These are phyloP conservation scores for Goniozus legneri DNA, from an alignment of 1,140 invertebrate genomes.

Conservation along the genomic window DNA sequence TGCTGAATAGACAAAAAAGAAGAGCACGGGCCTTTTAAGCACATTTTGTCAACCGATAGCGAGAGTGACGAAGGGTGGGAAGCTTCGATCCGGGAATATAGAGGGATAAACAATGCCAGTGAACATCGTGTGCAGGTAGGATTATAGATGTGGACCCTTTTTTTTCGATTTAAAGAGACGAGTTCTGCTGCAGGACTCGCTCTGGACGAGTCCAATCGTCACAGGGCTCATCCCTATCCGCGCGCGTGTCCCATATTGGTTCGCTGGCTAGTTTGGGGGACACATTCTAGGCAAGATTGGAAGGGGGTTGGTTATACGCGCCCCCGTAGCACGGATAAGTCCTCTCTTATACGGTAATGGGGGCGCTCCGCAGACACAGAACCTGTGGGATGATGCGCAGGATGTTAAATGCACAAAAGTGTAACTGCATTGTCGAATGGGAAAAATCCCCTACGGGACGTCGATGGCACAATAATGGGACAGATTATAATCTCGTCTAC, in stretches of 20 bases:
- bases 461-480: slow-evolving; percentile 56
- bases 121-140: slow-evolving; percentile 55
- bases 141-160: slow-evolving; percentile 48
- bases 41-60: slow-evolving; percentile 21
- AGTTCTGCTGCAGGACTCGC: no score
- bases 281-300: no score
- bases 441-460: slow-evolving; percentile 52
- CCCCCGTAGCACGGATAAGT: no score
- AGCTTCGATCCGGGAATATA: not conserved
- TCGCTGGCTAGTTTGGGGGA: no score
- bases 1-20: no score
- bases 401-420: slow-evolving; percentile 53
- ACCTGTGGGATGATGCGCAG: slow-evolving; percentile 28
- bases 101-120: slow-evolving; percentile 30
- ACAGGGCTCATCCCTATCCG: no score
- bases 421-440: slow-evolving; percentile 51
- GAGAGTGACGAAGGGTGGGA: not conserved
- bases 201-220: no score
- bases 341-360: no score
- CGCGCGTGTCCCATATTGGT: no score
- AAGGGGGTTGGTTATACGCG: no score
- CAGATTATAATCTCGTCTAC: slow-evolving; percentile 58
- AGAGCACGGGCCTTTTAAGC: slow-evolving; percentile 20
- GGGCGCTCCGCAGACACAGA: no score
- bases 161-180: slow-evolving; percentile 41